A percentile compares a stretch with the other conserved stretches of the same genome.
These are phyloP conservation scores for Cataglyphis hispanica DNA, from an alignment of 1,140 invertebrate genomes.

Conservation along the genomic window DNA sequence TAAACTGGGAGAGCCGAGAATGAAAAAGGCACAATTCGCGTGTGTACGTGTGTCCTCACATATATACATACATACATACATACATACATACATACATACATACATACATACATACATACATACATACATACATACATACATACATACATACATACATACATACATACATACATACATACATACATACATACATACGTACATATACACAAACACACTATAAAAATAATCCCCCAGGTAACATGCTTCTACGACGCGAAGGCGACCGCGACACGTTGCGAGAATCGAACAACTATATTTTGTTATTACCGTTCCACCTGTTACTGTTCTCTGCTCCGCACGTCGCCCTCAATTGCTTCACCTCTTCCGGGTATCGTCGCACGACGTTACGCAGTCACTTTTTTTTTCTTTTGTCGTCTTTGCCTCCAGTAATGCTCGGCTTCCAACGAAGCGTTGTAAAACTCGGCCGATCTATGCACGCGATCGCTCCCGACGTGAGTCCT, in stretches of 20 bases:
- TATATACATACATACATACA: no score
- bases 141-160: no score
- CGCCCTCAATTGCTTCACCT: neutral
- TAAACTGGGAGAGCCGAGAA: no score
- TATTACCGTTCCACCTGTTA: slow-evolving; percentile 53
- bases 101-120: no score
- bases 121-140: no score
- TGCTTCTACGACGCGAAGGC: neutral
- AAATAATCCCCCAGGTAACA: neutral
- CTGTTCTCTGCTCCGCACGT: neutral
- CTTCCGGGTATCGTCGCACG: neutral
- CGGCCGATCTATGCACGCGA: neutral
- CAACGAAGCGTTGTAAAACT: slow-evolving; percentile 8
- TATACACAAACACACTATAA: no score
- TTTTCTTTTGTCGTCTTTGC: neutral
- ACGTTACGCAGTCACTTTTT: neutral
- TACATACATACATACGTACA: no score
- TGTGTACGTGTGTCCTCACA: neutral
- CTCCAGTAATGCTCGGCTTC: neutral
- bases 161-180: no score
- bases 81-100: no score
- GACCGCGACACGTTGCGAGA: neutral
- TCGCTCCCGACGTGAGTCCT: neutral
- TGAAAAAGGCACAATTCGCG: neutral
- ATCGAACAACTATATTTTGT: neutral